Base-by-base conservation (phyloP, 2,888 invertebrate genomes). In the Hirtodrosophila confusa region DNA sequence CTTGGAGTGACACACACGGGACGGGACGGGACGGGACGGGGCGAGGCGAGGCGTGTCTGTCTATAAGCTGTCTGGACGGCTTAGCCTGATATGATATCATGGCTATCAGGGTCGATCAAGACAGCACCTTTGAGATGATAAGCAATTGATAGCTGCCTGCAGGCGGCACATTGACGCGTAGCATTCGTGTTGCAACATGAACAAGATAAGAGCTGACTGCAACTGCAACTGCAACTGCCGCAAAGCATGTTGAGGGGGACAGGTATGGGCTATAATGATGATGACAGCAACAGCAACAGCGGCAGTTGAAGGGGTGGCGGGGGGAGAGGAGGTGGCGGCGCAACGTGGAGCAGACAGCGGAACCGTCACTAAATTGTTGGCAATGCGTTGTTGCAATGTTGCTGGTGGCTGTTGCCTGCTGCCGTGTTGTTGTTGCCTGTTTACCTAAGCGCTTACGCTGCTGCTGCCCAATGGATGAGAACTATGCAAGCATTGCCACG, bases 171-270 rank as follows among this genome's bases (percentile, higher is more conserved):
- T 51, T 48, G 55, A 43, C 56, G 84, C 69, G 55, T 56, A 39
- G 78, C 78, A 67, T 77, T 84, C 66, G 65, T 84, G 78, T 80
- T 56, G 62, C 82, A 57, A 79, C 82, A 86, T 75, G 63, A 55
- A 56, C 39, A 68, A 61, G 72, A 85, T 84, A 84, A 80, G 85
- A 62, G 36, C 58, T 57, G 64, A 31, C 31, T 7, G 39, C 39
- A 31, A 12, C 27, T 31, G 31, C 31, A 7, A 31, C 31, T 31
- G 31, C 31, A 9, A 31, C 27, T 1, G 33, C 9, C n/a, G 35
- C 45, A 57, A 40, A 27, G 27, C 4, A 27, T 27, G 7, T 3
- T 31, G 31, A 9, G 7, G 3, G 9, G 56, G 65, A 48, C 36
- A 17, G 12, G 49, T 35, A 40, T 48, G 35, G 35, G 6, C 12